Evolutionary conservation across 92 coral and sea anemone species (phyloP).

Genomic region (Metridium senile): DNA sequence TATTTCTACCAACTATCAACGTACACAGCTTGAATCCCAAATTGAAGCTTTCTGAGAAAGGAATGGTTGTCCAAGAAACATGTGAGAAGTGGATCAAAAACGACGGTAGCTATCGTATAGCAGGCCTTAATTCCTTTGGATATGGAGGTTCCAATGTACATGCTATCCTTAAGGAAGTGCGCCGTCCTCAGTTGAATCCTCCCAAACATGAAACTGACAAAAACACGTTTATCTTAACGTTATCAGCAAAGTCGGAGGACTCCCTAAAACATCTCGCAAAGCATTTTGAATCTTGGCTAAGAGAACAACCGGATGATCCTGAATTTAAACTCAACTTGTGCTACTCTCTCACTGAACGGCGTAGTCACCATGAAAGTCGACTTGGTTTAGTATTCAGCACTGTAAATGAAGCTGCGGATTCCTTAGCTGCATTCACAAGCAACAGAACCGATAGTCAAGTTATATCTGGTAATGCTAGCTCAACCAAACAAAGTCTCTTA

Average conservation of each 20-base stretch:
- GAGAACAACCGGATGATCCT: slow-evolving; percentile 37
- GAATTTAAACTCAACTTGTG: slow-evolving; percentile 54
- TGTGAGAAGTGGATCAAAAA: slow-evolving; percentile 60
- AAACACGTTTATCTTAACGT: slow-evolving; percentile 30
- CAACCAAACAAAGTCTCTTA: slow-evolving; percentile 39
- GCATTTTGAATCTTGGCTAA: slow-evolving; percentile 56
- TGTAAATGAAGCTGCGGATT: slow-evolving; percentile 55
- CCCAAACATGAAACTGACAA: background rate
- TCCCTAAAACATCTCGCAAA: slow-evolving; percentile 55
- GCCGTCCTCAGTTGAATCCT: background rate
- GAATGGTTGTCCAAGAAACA: slow-evolving; percentile 61
- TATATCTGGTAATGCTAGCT: slow-evolving; percentile 36
- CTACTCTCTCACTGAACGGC: slow-evolving; percentile 79
- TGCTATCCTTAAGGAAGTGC: slow-evolving; percentile 61
- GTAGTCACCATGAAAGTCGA: slow-evolving; percentile 68
- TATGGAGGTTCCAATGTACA: slow-evolving; percentile 90
- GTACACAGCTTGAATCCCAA: slow-evolving; percentile 59
- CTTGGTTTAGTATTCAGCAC: slow-evolving; percentile 61
- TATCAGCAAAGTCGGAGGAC: slow-evolving; percentile 68
- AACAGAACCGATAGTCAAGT: slow-evolving; percentile 40
- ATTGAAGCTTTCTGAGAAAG: slow-evolving; percentile 66
- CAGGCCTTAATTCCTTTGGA: slow-evolving; percentile 83
- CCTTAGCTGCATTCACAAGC: slow-evolving; percentile 45
- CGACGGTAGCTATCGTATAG: slow-evolving; percentile 63
- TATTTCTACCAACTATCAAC: slow-evolving; percentile 71